Conservation (phyloP, 1,140 invertebrate species). For the Nasonia longicornis region DNA sequence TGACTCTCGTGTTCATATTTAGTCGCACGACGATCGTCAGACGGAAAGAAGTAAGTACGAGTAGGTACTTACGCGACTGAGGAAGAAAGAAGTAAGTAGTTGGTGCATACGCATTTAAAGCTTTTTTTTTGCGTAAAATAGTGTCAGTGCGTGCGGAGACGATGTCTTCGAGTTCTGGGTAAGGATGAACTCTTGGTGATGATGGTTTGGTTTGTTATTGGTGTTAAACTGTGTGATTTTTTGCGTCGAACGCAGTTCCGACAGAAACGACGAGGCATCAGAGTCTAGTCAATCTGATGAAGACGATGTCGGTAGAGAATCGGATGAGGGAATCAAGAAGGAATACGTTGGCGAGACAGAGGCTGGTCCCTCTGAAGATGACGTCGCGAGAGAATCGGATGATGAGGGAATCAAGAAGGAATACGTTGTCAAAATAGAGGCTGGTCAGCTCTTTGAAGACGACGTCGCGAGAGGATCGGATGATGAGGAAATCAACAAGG, state of each 20-base stretch:
- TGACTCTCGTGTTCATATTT: background rate
- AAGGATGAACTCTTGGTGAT: background rate
- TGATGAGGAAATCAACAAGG: background rate
- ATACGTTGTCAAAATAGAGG: background rate
- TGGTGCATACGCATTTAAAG: background rate
- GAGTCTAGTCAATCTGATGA: background rate
- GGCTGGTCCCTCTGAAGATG: background rate
- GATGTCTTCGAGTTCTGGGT: background rate
- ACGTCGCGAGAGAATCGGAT: background rate
- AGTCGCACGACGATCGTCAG: background rate
- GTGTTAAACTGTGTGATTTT: background rate
- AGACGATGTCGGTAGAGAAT: background rate
- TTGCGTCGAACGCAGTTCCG: background rate
- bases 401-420: background rate
- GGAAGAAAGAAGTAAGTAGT: background rate
- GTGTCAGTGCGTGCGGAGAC: background rate
- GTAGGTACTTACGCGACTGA: background rate
- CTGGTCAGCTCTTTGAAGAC: background rate
- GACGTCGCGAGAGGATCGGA: background rate
- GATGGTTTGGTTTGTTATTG: background rate
- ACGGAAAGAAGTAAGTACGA: background rate
- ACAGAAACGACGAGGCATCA: background rate
- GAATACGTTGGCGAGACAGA: slow-evolving; percentile 11
- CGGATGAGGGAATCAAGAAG: background rate
- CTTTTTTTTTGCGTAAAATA: background rate